Conservation (phyloP, 2,113 vertebrate species). For the Phrynosoma platyrhinos region DNA sequence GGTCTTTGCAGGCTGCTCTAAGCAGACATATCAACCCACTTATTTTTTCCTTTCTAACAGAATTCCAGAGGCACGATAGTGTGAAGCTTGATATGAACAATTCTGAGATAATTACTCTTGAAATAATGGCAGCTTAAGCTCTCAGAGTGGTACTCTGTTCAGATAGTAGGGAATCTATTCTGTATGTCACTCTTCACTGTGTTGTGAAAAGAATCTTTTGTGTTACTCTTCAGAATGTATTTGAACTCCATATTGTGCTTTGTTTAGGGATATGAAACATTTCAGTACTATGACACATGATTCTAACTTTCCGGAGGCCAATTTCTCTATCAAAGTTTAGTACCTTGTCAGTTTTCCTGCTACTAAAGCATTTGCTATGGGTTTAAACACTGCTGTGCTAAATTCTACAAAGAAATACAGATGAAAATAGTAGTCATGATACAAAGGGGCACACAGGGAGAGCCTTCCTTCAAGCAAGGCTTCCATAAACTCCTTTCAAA, state of each 20-base stretch:
- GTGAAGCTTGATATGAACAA: conserved; percentile 50
- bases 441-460: too few species aligned
- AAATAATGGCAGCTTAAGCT: neutral
- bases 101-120: neutral
- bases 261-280: conserved; percentile 8
- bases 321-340: conserved; percentile 1
- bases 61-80: conserved; percentile 82
- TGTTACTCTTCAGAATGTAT: conserved; percentile 3
- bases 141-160: neutral
- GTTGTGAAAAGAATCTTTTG: neutral
- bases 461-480: neutral
- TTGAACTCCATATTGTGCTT: neutral
- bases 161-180: conserved; percentile 1
- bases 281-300: neutral
- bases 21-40: conserved; percentile 38
- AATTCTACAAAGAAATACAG: neutral
- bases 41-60: conserved; percentile 64
- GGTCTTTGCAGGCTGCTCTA: conserved; percentile 1
- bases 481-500: neutral
- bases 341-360: neutral
- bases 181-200: neutral
- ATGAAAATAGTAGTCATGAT: neutral
- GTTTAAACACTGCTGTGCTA: neutral
- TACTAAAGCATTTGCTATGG: conserved; percentile 7
- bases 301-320: conserved; percentile 9